Evolutionary conservation across 92 coral and sea anemone genomes (phyloP).

Genomic region (Phenganax stokvisi): DNA sequence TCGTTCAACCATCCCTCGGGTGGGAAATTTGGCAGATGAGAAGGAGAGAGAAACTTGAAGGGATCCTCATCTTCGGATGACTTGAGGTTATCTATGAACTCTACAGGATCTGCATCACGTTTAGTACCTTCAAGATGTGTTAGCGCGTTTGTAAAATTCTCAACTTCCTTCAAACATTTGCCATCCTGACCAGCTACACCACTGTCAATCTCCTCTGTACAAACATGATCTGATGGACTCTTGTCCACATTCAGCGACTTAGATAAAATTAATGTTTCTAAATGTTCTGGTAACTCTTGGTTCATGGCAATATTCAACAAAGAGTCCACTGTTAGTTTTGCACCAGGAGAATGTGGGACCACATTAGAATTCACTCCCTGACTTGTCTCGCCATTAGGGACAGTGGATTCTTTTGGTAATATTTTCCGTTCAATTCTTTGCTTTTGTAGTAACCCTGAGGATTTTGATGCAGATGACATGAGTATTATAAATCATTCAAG

Average conservation of each 20-base stretch:
- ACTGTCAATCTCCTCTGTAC: slow-evolving; percentile 36
- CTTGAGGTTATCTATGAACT: slow-evolving; percentile 25
- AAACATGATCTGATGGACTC: slow-evolving; percentile 27
- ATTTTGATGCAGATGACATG: neutral
- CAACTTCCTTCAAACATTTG: slow-evolving; percentile 7
- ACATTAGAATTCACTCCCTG: neutral
- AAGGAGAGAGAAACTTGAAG: slow-evolving; percentile 24
- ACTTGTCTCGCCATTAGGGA: neutral
- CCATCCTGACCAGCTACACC: slow-evolving; percentile 31
- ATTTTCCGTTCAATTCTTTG: slow-evolving; percentile 11
- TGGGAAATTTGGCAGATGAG: slow-evolving; percentile 23
- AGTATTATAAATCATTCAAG: neutral
- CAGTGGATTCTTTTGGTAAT: neutral
- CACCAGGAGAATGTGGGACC: neutral
- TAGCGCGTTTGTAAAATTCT: slow-evolving; percentile 5
- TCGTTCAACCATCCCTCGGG: slow-evolving; percentile 33
- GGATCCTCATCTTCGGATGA: slow-evolving; percentile 41
- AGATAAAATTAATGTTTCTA: slow-evolving; percentile 13
- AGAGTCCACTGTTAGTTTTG: slow-evolving; percentile 2
- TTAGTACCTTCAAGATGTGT: slow-evolving; percentile 17
- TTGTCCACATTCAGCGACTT: slow-evolving; percentile 17
- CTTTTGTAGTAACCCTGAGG: neutral
- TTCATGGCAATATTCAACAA: slow-evolving; percentile 26
- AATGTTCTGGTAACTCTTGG: slow-evolving; percentile 28
- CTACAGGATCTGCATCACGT: neutral